Conservation (phyloP, 2,888 invertebrate species). For the Plutella xylostella region DNA sequence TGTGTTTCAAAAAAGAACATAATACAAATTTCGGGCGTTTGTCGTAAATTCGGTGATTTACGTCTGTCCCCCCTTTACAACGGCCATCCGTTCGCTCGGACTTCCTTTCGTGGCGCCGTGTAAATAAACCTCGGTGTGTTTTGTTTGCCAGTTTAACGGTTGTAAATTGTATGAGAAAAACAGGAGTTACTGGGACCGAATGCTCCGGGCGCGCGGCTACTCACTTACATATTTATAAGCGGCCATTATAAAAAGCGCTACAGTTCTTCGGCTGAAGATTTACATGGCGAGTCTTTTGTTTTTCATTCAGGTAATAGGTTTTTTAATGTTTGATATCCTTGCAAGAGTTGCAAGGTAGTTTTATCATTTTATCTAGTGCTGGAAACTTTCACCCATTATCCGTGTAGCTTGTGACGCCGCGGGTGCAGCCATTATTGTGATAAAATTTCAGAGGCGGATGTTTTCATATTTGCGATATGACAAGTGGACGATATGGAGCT, state of each 20-base stretch:
- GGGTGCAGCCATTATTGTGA: too few relatives aligned
- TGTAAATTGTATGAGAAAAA: conserved; percentile 49
- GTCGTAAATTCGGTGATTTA: conserved; percentile 58
- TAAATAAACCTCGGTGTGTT: conserved; percentile 52
- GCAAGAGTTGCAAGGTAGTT: too few relatives aligned
- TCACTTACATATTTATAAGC: conserved; percentile 43
- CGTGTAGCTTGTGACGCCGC: too few relatives aligned
- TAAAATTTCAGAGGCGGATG: too few relatives aligned
- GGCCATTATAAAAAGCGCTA: conserved; percentile 14
- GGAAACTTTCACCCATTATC: too few relatives aligned
- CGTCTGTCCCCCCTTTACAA: conserved; percentile 45
- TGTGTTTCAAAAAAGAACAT: neutral
- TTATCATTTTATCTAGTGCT: too few relatives aligned
- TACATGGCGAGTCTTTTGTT: too few relatives aligned
- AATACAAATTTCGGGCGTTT: conserved; percentile 33
- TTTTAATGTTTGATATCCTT: too few relatives aligned
- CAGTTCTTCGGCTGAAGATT: too few relatives aligned
- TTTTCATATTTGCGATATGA: too few relatives aligned
- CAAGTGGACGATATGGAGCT: too few relatives aligned
- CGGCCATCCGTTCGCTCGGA: conserved; percentile 46
- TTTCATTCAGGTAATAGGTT: too few relatives aligned
- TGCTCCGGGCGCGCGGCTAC: conserved; percentile 24
- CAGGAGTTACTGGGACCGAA: conserved; percentile 22
- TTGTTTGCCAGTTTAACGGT: conserved; percentile 52
- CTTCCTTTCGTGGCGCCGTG: conserved; percentile 52